Evolutionary conservation across 2,888 invertebrate species (phyloP), one percentile per base, ranked within the genome.

Genomic region (Escarpia spicata): DNA sequence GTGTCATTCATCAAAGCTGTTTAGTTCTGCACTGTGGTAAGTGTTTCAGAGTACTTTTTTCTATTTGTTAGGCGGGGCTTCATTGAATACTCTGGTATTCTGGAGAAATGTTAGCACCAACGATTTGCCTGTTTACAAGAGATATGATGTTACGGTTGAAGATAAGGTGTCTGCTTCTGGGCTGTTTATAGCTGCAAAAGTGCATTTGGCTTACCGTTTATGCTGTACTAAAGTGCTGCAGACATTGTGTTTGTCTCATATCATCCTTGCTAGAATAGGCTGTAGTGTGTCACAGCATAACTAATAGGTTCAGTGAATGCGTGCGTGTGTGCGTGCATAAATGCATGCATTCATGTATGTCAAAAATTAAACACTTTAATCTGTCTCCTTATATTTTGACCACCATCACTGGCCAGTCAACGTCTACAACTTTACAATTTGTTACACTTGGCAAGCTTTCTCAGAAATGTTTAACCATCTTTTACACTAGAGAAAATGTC

Each of bases 161-260:
- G 75, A 75, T 75, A 75, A 75, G 52, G 75, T 75, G 75, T 75
- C 75, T 75, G n/a, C 75, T 75, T 75, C 75, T 75, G 19, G 75
- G 75, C 75, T 75, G 75, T 75, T 75, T 75, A 75, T 75, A 75
- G 75, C 52, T 15, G 52, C 75, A 75, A 75, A 75, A 26, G 75
- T 75, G 75, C n/a, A 75, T 75, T 75, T 75, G 75, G 75, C 75
- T n/a, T 75, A 26, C 19, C 15, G n/a, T 75, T 75, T 75, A n/a
- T 26, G 19, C 75, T n/a, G 75, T 75, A 26, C 37, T 37, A 37
- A 52, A 75, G 19, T 26, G 60, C 26, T 19, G n/a, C 19, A 26
- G 75, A 26, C n/a, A 6, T 4, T 19, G 26, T 26, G 15, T 10
- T 15, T 75, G 75, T 75, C 26, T 75, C 19, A 26, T 75, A 9